Evolutionary conservation across 2,888 invertebrate species (phyloP).

Genomic region (Tridacna gigas): DNA sequence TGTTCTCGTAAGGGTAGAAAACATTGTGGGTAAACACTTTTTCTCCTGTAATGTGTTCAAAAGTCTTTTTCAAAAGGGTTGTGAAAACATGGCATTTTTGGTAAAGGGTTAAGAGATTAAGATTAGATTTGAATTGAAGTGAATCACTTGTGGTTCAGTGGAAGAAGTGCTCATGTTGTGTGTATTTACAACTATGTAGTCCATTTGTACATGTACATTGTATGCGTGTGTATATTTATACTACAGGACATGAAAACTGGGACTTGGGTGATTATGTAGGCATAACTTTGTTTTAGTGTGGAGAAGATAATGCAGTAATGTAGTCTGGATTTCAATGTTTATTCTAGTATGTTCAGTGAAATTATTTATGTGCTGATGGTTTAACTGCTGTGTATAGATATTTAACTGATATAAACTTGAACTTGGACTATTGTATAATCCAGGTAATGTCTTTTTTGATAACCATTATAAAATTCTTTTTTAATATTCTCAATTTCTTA

Average conservation of each 20-base stretch:
- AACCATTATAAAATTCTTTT: too few species aligned
- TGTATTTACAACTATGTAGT: background rate
- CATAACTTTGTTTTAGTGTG: background rate
- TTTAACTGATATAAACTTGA: too few species aligned
- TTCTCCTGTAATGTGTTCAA: too few species aligned
- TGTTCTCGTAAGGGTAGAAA: too few species aligned
- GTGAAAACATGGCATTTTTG: background rate
- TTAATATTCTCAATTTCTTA: too few species aligned
- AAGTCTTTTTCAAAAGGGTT: too few species aligned
- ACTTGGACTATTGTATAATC: too few species aligned
- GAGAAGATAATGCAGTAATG: conserved; percentile 4
- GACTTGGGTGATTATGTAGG: conserved; percentile 21
- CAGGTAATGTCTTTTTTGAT: too few species aligned
- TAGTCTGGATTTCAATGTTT: background rate
- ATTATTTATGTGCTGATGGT: too few species aligned
- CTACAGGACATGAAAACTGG: conserved; percentile 24
- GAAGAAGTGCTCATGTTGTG: background rate
- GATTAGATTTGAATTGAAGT: conserved; percentile 1
- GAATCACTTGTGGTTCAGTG: conserved; percentile 1
- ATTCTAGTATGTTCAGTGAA: background rate
- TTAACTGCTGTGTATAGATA: too few species aligned
- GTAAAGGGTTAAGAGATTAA: background rate
- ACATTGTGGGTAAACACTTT: too few species aligned
- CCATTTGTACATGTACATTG: background rate
- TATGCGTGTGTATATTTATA: conserved; percentile 4